Conservation (phyloP, 2,888 invertebrate genomes). For the Dendrolimus houi region DNA sequence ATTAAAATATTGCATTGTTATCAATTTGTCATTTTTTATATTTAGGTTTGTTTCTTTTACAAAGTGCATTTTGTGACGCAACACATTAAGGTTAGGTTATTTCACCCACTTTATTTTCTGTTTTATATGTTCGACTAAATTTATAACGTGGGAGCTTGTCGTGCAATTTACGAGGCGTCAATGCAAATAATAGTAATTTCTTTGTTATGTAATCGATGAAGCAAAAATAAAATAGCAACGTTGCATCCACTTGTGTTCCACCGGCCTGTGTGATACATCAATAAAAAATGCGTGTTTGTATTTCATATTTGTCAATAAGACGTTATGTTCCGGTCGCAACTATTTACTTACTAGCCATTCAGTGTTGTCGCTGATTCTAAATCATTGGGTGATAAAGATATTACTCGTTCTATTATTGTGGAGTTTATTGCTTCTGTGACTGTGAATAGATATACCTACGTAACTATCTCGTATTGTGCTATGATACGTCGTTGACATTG, state of each 20-base stretch:
- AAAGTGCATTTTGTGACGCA: too few relatives aligned
- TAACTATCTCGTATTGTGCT: too few relatives aligned
- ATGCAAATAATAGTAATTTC: background rate
- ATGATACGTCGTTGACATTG: too few relatives aligned
- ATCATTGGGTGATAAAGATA: background rate
- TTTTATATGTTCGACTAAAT: background rate
- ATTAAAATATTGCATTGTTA: too few relatives aligned
- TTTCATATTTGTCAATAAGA: conserved; percentile 54
- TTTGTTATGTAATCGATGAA: background rate
- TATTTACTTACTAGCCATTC: background rate
- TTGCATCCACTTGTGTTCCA: background rate
- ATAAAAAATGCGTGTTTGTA: conserved; percentile 43
- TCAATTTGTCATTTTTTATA: too few relatives aligned
- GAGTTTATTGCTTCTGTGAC: background rate
- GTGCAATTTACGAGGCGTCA: background rate
- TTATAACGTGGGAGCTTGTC: background rate
- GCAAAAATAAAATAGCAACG: background rate
- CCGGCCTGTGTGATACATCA: conserved; percentile 16
- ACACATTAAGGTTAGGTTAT: background rate
- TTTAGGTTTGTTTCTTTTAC: too few relatives aligned
- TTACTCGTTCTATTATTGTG: background rate
- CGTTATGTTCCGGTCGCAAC: conserved; percentile 4
- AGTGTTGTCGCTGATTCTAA: background rate
- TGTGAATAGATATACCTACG: too few relatives aligned
- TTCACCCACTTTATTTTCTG: background rate